phyloP scores from a whole-genome alignment of 2,797 vertebrate genomes.

The Orientallactaga sibirica region DNA sequence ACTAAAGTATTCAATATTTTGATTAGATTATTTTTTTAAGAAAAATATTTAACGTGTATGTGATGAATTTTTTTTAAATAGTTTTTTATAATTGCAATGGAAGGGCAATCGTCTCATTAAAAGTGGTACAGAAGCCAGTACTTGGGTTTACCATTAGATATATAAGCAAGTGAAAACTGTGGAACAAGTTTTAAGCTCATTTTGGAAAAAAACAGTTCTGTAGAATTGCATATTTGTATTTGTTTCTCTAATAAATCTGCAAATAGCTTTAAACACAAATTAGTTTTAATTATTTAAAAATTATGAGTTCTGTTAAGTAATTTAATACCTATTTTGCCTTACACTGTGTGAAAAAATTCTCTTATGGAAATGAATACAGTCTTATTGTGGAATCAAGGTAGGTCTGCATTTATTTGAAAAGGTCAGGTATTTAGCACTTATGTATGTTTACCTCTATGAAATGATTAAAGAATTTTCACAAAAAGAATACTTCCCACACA shows the following conservation, averaged over 20 bases:
- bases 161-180: conserved; percentile 86
- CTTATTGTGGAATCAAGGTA: conserved; percentile 88
- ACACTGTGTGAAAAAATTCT: conserved; percentile 85
- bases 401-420: conserved; percentile 82
- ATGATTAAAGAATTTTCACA: conserved; percentile 55
- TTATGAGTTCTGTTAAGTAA: conserved; percentile 88
- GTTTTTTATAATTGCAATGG: conserved; percentile 82
- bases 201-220: conserved; percentile 89
- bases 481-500: conserved; percentile 26
- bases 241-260: conserved; percentile 91
- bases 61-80: conserved; percentile 84
- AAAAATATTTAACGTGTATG: conserved; percentile 84
- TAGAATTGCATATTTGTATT: conserved; percentile 90
- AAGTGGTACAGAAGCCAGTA: conserved; percentile 86
- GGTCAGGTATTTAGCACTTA: conserved; percentile 64
- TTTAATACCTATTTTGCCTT: conserved; percentile 89
- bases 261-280: conserved; percentile 90
- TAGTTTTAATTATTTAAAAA: conserved; percentile 92
- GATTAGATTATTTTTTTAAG: conserved; percentile 86
- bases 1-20: conserved; percentile 85
- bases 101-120: conserved; percentile 86
- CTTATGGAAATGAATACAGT: conserved; percentile 87
- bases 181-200: conserved; percentile 88
- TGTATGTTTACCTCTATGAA: conserved; percentile 53
- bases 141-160: conserved; percentile 84